Conservation (phyloP, 1,140 invertebrate genomes). For the Trigoniulus corallinus region DNA sequence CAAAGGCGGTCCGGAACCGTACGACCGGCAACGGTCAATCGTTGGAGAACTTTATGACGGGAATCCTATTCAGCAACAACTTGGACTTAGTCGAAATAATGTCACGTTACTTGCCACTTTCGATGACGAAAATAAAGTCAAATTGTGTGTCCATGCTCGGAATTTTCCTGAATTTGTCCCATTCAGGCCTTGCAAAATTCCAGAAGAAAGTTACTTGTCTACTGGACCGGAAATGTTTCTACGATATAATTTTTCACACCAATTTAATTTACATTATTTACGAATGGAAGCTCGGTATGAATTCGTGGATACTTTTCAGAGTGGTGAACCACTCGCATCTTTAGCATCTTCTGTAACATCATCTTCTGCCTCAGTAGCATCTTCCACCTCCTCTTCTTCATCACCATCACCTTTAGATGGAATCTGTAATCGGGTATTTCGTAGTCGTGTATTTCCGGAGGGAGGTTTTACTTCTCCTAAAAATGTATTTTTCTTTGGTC, state of each 20-base stretch:
- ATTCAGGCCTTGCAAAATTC: conserved; percentile 47
- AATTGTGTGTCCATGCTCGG: conserved; percentile 55
- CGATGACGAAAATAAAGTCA: conserved; percentile 53
- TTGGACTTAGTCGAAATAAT: conserved; percentile 8
- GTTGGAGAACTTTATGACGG: conserved; percentile 28
- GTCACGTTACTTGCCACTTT: conserved; percentile 38
- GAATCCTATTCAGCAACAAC: neutral
- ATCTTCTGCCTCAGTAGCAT: no score
- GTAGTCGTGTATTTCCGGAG: conserved; percentile 24
- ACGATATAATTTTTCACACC: neutral
- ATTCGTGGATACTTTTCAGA: conserved; percentile 61
- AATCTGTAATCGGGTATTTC: conserved; percentile 24
- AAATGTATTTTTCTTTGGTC: conserved; percentile 56
- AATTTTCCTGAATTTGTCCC: conserved; percentile 43
- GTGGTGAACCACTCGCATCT: conserved; percentile 45
- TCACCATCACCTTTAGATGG: no score
- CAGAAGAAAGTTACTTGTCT: conserved; percentile 61
- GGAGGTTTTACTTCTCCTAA: conserved; percentile 49
- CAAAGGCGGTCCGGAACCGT: neutral
- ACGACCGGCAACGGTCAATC: conserved; percentile 27
- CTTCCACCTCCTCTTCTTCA: no score
- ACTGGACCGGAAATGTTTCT: conserved; percentile 37
- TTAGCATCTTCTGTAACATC: conserved; percentile 23
- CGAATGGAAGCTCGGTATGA: conserved; percentile 60
- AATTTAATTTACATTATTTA: neutral